Conservation (phyloP, 2,113 vertebrate species). For the Toxostoma redivivum region DNA sequence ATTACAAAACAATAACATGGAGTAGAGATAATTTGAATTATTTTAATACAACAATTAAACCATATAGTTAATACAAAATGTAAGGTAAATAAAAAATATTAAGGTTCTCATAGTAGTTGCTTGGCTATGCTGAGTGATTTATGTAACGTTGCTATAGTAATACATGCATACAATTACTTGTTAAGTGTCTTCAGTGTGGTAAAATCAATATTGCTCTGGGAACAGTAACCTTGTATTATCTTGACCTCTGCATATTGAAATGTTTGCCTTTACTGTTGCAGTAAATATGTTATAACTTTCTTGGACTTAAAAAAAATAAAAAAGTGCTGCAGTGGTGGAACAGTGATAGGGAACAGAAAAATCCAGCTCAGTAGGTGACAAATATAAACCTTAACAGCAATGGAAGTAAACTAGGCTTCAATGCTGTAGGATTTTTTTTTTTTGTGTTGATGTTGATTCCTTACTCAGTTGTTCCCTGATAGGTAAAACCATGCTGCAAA, state of each 20-base stretch:
- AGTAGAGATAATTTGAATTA: not conserved
- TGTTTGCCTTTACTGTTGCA: not conserved
- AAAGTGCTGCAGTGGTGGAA: not conserved
- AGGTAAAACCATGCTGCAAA: not conserved
- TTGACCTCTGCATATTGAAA: not conserved
- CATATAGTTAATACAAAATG: not conserved
- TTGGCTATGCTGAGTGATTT: not conserved
- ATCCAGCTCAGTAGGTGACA: not conserved
- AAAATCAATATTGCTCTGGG: not conserved
- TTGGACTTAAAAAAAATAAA: not conserved
- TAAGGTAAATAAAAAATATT: not conserved
- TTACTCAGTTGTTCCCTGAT: not conserved
- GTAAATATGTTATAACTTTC: not conserved
- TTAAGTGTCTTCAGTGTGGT: not conserved
- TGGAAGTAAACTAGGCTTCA: not conserved
- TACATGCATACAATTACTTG: not conserved
- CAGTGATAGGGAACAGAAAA: not conserved
- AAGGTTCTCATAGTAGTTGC: not conserved
- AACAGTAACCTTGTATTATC: not conserved
- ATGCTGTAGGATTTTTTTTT: not conserved
- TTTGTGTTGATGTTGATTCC: not conserved
- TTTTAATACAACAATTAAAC: not conserved
- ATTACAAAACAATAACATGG: not conserved
- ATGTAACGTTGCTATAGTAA: not conserved
- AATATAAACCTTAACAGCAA: not conserved